Percentiles rank a stretch among this genome's conserved stretches.
Conservation (phyloP, 2,888 invertebrate species). For the Idaea straminata region DNA sequence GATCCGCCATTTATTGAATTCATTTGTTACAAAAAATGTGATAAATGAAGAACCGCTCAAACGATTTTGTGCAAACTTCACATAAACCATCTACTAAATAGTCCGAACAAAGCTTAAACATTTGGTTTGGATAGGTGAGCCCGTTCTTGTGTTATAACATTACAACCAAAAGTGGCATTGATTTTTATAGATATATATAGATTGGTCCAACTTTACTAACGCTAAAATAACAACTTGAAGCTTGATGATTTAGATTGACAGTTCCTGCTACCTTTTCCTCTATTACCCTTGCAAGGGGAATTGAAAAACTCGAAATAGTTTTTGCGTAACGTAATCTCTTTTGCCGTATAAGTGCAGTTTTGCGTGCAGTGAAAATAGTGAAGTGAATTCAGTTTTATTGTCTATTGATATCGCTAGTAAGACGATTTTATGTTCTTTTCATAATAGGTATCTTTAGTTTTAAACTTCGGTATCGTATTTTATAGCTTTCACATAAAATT, state of each 20-base stretch:
- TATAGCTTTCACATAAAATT: constrained; percentile 9
- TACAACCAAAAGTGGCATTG: no score
- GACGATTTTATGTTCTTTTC: neutral
- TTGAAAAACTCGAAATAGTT: constrained; percentile 64
- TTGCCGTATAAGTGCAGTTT: constrained; percentile 63
- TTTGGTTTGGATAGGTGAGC: no score
- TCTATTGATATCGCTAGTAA: constrained; percentile 2
- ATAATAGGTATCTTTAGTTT: neutral
- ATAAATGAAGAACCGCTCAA: no score
- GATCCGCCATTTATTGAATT: no score
- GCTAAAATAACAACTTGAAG: neutral
- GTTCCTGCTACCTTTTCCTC: neutral
- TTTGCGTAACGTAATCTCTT: constrained; percentile 48
- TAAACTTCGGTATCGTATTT: constrained; percentile 4
- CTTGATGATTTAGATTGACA: neutral
- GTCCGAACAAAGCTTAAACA: no score
- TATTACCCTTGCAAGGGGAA: constrained; percentile 37
- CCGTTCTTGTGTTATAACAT: no score
- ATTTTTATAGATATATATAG: no score
- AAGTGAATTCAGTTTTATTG: constrained; percentile 15
- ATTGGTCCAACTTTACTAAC: no score
- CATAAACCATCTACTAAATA: no score
- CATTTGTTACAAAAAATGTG: no score
- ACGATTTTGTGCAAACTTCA: no score
- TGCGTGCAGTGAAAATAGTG: constrained; percentile 45